Percentiles rank a stretch among this genome's conserved stretches.
Conservation (phyloP, 1,140 invertebrate species). For the Gyrodactylus salaris region DNA sequence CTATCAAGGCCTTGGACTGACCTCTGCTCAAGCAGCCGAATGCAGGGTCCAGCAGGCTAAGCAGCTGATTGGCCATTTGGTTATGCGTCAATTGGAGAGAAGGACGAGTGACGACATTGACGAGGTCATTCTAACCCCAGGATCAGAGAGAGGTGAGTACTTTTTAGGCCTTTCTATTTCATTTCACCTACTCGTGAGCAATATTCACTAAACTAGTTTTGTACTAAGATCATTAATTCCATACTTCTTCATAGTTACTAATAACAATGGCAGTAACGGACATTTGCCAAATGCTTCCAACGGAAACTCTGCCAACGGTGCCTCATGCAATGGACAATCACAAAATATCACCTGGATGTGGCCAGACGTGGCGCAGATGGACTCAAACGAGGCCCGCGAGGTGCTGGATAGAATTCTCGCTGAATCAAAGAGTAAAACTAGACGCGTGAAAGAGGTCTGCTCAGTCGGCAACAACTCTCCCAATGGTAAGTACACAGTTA, state of each 20-base stretch:
- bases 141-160: not conserved
- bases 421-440: not conserved
- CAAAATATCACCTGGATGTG: conserved; percentile 1
- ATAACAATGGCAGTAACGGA: not conserved
- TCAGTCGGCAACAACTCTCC: not conserved
- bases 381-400: not conserved
- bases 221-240: no score
- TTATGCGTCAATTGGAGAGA: conserved; percentile 1
- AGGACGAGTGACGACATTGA: not conserved
- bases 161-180: no score
- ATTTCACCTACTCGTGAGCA: no score
- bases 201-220: no score
- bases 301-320: not conserved
- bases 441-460: not conserved
- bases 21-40: not conserved
- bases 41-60: not conserved
- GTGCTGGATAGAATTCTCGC: not conserved
- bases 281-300: not conserved
- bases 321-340: not conserved
- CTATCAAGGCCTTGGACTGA: not conserved
- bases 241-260: no score
- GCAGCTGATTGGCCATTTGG: conserved; percentile 4
- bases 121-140: not conserved
- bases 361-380: conserved; percentile 2
- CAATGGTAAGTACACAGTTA: not conserved